Conservation (phyloP, 2,113 vertebrate species). For the Malurus elegans region DNA sequence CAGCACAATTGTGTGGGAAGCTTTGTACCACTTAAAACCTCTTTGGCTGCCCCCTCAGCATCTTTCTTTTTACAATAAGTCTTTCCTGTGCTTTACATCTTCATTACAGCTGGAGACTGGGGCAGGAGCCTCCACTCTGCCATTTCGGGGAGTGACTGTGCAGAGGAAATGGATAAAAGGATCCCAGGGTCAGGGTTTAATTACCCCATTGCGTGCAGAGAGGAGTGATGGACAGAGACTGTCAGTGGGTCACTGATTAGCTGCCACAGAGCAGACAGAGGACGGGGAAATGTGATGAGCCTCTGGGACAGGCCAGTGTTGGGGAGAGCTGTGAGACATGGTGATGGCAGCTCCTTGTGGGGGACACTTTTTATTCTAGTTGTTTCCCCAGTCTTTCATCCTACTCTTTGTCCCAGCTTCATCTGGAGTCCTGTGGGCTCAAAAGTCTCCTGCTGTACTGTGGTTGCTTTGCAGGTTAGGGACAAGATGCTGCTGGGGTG, state of each 20-base stretch:
- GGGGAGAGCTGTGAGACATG: not conserved
- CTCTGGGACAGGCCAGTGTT: not conserved
- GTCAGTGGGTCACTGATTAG: constrained; percentile 59
- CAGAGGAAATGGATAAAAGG: constrained; percentile 69
- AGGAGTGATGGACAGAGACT: constrained; percentile 55
- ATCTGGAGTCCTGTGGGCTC: not conserved
- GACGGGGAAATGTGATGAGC: constrained; percentile 3
- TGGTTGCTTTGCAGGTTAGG: not conserved
- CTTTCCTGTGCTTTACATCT: constrained; percentile 18
- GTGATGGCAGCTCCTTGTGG: not conserved
- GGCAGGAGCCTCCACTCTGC: not conserved
- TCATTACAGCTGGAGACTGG: constrained; percentile 5
- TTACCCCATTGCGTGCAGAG: constrained; percentile 63
- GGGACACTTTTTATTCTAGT: not conserved
- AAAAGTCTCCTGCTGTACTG: not conserved
- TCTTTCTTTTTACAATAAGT: not conserved
- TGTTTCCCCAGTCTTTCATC: not conserved
- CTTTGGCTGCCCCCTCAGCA: not conserved
- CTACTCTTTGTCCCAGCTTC: not conserved
- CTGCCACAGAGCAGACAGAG: not conserved
- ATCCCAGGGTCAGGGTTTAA: constrained; percentile 73
- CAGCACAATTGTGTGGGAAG: not conserved
- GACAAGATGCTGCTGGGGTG: not conserved
- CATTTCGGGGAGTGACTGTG: not conserved
- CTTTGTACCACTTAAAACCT: not conserved